A percentile compares a stretch with the other conserved stretches of the same genome.
Evolutionary conservation across 1,140 invertebrate species (phyloP).

Genomic region (Bombus fervidus): DNA sequence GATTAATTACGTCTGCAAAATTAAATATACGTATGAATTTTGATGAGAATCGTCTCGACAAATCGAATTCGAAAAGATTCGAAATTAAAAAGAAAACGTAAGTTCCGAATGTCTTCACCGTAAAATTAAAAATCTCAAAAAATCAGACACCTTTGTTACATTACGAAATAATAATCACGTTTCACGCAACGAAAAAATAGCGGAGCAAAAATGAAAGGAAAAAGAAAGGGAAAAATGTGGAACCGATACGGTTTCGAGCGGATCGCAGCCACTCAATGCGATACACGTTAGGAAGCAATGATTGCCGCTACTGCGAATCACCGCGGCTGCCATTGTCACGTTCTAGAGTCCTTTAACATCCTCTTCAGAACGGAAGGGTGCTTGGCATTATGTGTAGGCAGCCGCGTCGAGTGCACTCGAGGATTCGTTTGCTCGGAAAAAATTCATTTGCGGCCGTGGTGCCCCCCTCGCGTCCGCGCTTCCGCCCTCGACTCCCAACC

Average conservation of each 20-base stretch:
- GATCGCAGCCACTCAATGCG: constrained; percentile 41
- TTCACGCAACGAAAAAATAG: neutral
- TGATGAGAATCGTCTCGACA: no score
- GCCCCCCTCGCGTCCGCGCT: constrained; percentile 29
- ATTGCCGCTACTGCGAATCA: constrained; percentile 70
- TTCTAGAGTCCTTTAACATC: constrained; percentile 72
- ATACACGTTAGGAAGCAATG: constrained; percentile 51
- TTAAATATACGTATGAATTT: no score
- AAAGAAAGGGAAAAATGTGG: neutral
- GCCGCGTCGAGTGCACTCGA: constrained; percentile 72
- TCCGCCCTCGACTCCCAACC: constrained; percentile 18
- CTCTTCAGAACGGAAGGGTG: constrained; percentile 68
- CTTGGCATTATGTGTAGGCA: constrained; percentile 74
- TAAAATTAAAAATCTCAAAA: no score
- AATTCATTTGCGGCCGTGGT: constrained; percentile 75
- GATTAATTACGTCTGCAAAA: neutral
- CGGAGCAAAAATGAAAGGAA: neutral
- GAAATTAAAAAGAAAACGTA: no score
- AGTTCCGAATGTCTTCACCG: fast-evolving
- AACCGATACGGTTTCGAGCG: constrained; percentile 38
- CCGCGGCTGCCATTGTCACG: constrained; percentile 73
- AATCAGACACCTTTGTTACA: no score
- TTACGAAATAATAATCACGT: no score
- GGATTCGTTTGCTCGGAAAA: constrained; percentile 77
- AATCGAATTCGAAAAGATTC: no score